Evolutionary conservation across 1,140 invertebrate genomes (phyloP), one percentile per base, ranked within the genome.

Genomic region (Armadillidium nasatum): DNA sequence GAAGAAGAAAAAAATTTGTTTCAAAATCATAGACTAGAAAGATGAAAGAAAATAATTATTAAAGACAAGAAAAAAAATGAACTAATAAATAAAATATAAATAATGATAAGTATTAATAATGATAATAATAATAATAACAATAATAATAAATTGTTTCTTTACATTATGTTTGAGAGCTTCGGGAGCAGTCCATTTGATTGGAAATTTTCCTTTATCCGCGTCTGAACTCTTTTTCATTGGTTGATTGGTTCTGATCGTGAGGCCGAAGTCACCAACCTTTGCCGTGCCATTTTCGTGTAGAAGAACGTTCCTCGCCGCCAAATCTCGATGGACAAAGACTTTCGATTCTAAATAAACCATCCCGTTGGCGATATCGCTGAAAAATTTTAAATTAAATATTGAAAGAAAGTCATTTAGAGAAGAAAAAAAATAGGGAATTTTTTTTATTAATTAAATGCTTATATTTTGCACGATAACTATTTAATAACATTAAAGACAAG

Each of bases 171-270:
- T 93, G 72, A 99, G 88, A 81, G 97, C 96, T 88, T 99, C 98
- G 10, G 97, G 97, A 50, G 97, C 97, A 66, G 97, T 99, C 98
- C 98, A 99, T 87, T 99, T 99, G 83, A 99, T 99, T 76, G 97
- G 97, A 83, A 98, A 91, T 85, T 96, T 96, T 78, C 94, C 93
- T 23, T 82, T 89, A 84, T 93, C 89, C n/a, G 90, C 87, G 72
- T 89, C 89, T 15, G 11, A 60, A 19, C 19, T 60, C 3, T 13
- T 60, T 19, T 60, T 60, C 50, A 78, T 67, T 23, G 75, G 77
- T 84, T 91, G 90, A 82, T 91, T 91, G 85, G 93, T 92, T 83
- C 93, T 92, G 70, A 94, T 88, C 33, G 97, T 96, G 79, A 99
- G 88, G 60, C 97, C 97, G 88, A 99, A 99, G 89, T 99, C 97